Base-by-base conservation (phyloP, 37 sponge, comb jelly and placozoan species). In the Spongilla lacustris region DNA sequence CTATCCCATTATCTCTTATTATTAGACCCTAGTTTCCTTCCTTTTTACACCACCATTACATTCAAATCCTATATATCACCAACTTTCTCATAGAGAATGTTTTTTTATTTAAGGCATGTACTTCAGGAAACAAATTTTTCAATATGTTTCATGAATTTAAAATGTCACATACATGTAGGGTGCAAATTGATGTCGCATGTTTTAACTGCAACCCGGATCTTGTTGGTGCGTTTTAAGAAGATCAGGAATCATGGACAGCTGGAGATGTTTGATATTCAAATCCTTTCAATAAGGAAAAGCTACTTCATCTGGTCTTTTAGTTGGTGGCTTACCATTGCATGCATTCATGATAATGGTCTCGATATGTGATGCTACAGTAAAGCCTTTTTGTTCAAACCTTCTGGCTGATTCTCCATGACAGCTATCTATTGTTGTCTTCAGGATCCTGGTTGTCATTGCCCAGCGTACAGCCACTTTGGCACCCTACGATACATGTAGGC, bases 371-470 rank as follows among this genome's bases (percentile, higher is more conserved):
- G 58, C 58, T 58, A 58, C 58, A 13, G 58, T 58, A 17, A 58
- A 17, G 58, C 58, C 58, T 36, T 78, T 50, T 36, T 87, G 83
- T n/a, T 87, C 79, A 37, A 91, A 86, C 30, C 90, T 67, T 48
- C 87, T 9, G 37, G 76, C 26, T 31, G 85, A 72, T 31, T 86
- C 91, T 82, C 66, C 35, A 17, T 34, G 22, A 23, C 67, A 24
- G 17, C 76, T 28, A 48, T 91, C 92, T 91, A 91, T 68, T 81
- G 88, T 70, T 91, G 71, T 25, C 50, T 48, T 91, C 32, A 46
- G 88, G 83, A 50, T 37, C 75, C 14, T 49, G 82, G 58, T 58
- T 58, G 9, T 73, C 31, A 66, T 78, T n/a, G n/a, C 38, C 31
- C 49, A 37, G 46, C 77, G 12, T 49, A 80, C 38, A 72, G 67